phyloP scores from a whole-genome alignment of 2,888 invertebrate genomes.

The Drosophila anomalata region DNA sequence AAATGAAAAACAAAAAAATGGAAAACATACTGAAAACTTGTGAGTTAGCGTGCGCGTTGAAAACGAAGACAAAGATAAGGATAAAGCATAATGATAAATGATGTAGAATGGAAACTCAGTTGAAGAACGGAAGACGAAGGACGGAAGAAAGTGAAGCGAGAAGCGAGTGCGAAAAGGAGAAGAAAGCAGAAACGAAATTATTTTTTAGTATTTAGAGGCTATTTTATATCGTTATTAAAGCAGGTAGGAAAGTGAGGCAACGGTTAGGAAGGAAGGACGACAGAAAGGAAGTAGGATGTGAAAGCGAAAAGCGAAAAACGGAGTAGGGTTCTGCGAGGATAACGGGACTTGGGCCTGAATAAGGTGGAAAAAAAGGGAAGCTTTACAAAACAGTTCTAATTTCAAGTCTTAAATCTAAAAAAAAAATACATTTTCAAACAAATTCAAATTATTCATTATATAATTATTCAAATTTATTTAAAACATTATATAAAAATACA shows the following conservation, averaged over 20 bases:
- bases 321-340: slow-evolving; percentile 26
- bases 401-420: not conserved
- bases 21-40: slow-evolving; percentile 44
- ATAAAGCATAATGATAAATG: slow-evolving; percentile 36
- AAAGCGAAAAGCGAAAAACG: slow-evolving; percentile 10
- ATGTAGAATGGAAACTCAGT: slow-evolving; percentile 39
- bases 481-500: too few relatives aligned
- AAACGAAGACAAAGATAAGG: slow-evolving; percentile 47
- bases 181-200: slow-evolving; percentile 61
- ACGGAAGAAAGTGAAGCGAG: not conserved
- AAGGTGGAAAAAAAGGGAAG: not conserved
- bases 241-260: slow-evolving; percentile 24
- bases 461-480: too few relatives aligned
- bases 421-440: too few relatives aligned
- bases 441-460: too few relatives aligned
- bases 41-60: slow-evolving; percentile 70
- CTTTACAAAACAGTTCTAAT: not conserved
- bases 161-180: slow-evolving; percentile 9
- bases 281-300: slow-evolving; percentile 2
- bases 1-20: slow-evolving; percentile 33
- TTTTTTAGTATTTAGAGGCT: slow-evolving; percentile 83
- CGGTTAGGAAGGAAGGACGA: slow-evolving; percentile 19
- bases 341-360: slow-evolving; percentile 52
- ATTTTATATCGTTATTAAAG: slow-evolving; percentile 82
- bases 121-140: slow-evolving; percentile 4